These are phyloP conservation scores for Ommatoiulus sabulosus DNA, from an alignment of 2,888 invertebrate genomes.

Conservation along the genomic window DNA sequence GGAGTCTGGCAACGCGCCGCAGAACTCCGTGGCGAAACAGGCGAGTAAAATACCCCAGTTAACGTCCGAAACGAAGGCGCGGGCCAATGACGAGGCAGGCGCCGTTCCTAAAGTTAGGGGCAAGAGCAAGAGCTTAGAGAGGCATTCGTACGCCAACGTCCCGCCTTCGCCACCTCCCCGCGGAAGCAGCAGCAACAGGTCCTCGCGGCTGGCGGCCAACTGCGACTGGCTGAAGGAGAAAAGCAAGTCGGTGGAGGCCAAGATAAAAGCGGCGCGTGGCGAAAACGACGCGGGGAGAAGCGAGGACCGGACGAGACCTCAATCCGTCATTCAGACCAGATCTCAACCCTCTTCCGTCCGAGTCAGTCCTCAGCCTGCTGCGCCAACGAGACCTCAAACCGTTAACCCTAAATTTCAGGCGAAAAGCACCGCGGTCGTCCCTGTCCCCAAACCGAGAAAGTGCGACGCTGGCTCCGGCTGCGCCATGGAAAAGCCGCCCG, in stretches of 20 bases:
- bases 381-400: not conserved
- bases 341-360: not conserved
- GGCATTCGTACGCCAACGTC: conserved; percentile 22
- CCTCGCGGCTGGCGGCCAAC: conserved; percentile 55
- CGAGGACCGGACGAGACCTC: not conserved
- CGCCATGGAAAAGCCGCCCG: conserved; percentile 19
- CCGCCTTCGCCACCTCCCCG: conserved; percentile 53
- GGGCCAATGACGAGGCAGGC: not conserved
- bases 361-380: not conserved
- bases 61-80: not conserved
- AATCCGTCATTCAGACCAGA: not conserved
- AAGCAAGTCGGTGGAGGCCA: conserved; percentile 56
- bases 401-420: not conserved
- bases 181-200: conserved; percentile 30
- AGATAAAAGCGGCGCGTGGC: conserved; percentile 48
- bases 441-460: conserved; percentile 1
- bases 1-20: not conserved
- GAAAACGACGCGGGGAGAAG: not conserved
- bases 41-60: not conserved
- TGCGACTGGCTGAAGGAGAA: conserved; percentile 56
- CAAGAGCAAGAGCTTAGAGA: not conserved
- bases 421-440: not conserved
- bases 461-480: not conserved
- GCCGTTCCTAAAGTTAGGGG: not conserved
- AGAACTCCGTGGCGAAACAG: not conserved